These are phyloP conservation scores for Agrypnia vestita DNA, from an alignment of 1,140 invertebrate species.

Conservation along the genomic window DNA sequence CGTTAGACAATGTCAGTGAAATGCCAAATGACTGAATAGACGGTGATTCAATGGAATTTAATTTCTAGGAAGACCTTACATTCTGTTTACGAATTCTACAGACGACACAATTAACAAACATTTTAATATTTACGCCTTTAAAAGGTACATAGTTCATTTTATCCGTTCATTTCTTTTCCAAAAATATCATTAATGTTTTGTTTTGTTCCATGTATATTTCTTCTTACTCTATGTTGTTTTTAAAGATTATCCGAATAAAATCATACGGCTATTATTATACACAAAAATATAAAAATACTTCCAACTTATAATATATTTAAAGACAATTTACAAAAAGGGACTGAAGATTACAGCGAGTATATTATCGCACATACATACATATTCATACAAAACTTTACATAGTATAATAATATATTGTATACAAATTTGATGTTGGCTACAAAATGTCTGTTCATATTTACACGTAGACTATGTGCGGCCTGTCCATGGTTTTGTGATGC, in stretches of 20 bases:
- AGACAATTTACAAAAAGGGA: slow-evolving; percentile 59
- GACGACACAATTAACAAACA: slow-evolving; percentile 51
- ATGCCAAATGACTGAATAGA: background rate
- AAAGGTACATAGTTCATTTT: slow-evolving; percentile 48
- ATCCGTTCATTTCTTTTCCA: slow-evolving; percentile 18
- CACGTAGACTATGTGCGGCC: slow-evolving; percentile 78
- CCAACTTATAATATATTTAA: slow-evolving; percentile 56
- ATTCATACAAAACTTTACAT: slow-evolving; percentile 56
- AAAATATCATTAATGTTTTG: slow-evolving; percentile 21
- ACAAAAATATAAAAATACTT: slow-evolving; percentile 62
- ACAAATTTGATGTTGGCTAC: slow-evolving; percentile 40
- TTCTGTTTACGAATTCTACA: slow-evolving; percentile 55
- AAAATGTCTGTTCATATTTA: slow-evolving; percentile 64
- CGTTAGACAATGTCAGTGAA: background rate
- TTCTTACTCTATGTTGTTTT: slow-evolving; percentile 24
- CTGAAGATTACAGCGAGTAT: slow-evolving; percentile 54
- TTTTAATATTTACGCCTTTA: slow-evolving; percentile 39
- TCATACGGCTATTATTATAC: slow-evolving; percentile 50
- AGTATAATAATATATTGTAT: slow-evolving; percentile 37
- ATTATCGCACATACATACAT: slow-evolving; percentile 47
- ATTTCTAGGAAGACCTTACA: slow-evolving; percentile 58
- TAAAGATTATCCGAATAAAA: slow-evolving; percentile 41
- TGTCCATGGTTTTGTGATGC: slow-evolving; percentile 71
- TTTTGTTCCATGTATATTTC: slow-evolving; percentile 8
- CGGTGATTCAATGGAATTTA: background rate